Evolutionary conservation across 1,140 invertebrate genomes (phyloP).

Genomic region (Globodera ellingtonae): DNA sequence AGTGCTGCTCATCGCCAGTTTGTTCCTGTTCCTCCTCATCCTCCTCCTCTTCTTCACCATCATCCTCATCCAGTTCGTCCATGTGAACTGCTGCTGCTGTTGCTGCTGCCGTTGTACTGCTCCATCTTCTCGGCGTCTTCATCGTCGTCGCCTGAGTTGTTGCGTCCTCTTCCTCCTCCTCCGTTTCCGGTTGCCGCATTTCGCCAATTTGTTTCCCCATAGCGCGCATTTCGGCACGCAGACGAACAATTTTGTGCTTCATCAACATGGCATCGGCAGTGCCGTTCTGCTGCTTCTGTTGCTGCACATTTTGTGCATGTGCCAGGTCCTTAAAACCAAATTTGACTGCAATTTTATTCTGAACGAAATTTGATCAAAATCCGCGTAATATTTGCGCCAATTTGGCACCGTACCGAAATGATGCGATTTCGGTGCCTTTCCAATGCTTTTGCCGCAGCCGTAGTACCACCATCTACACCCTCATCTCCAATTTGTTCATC

Average conservation of each 20-base stretch:
- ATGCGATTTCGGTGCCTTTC: constrained; percentile 8
- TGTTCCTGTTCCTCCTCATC: background rate
- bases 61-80: too few relatives aligned
- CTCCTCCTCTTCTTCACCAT: background rate
- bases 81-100: background rate
- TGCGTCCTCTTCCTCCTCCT: background rate
- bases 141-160: background rate
- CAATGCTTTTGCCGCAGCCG: background rate
- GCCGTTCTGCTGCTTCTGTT: background rate
- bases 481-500: background rate
- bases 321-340: constrained; percentile 17
- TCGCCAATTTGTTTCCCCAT: constrained; percentile 9
- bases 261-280: background rate
- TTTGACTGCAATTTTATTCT: too few relatives aligned
- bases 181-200: background rate
- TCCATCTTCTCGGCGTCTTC: background rate
- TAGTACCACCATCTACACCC: background rate
- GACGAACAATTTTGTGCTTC: background rate
- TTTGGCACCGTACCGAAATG: background rate
- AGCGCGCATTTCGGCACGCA: constrained; percentile 19
- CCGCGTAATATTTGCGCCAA: background rate
- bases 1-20: background rate
- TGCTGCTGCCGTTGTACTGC: background rate
- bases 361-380: constrained; percentile 7
- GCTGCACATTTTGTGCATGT: background rate